Percentiles rank a stretch among this genome's conserved stretches.
These are phyloP conservation scores for Rhodeus uyekii DNA, from an alignment of 2,797 vertebrate species.

Conservation along the genomic window DNA sequence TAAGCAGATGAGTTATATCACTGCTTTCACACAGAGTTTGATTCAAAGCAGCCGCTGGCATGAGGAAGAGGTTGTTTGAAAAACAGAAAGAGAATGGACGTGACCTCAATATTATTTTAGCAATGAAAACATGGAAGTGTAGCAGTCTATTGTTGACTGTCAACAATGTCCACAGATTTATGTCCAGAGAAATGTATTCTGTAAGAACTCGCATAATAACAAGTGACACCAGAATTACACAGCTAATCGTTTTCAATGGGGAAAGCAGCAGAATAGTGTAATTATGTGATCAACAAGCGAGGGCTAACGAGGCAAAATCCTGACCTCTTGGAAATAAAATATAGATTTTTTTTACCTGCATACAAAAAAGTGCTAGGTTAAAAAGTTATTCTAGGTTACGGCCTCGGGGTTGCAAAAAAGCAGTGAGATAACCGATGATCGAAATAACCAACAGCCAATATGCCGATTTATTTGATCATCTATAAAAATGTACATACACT, in stretches of 20 bases:
- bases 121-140: background rate
- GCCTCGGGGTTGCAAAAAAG: too few species aligned
- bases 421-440: too few species aligned
- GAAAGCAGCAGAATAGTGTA: background rate
- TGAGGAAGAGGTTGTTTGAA: slow-evolving; percentile 17
- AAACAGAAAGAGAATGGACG: background rate
- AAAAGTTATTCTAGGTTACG: too few species aligned
- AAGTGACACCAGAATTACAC: background rate
- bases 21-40: slow-evolving; percentile 10
- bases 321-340: background rate
- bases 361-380: too few species aligned
- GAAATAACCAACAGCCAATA: too few species aligned
- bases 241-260: background rate
- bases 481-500: too few species aligned
- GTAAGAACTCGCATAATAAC: background rate
- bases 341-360: background rate
- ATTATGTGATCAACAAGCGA: background rate
- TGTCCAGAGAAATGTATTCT: background rate
- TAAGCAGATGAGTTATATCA: slow-evolving; percentile 31
- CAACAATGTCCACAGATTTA: background rate
- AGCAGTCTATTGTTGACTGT: slow-evolving; percentile 14
- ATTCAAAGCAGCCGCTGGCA: background rate
- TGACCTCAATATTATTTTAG: slow-evolving; percentile 14
- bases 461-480: too few species aligned
- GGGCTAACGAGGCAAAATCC: background rate